These are phyloP conservation scores for Brachionichthys hirsutus DNA, from an alignment of 2,113 vertebrate genomes.

Conservation along the genomic window DNA sequence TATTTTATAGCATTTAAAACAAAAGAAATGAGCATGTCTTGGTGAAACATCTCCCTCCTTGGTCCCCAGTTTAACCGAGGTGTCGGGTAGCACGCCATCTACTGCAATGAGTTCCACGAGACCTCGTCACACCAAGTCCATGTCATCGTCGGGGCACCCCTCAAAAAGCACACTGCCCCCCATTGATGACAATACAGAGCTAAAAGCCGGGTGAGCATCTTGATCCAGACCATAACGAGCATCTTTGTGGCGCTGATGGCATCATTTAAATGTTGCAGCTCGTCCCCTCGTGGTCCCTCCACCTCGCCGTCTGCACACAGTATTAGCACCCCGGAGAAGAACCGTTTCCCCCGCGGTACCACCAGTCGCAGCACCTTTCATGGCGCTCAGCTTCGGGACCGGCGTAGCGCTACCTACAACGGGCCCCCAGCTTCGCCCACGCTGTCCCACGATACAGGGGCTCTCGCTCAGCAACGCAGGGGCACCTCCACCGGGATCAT, in stretches of 20 bases:
- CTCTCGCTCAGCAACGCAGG: constrained; percentile 88
- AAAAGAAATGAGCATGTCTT: not conserved
- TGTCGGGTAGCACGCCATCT: constrained; percentile 87
- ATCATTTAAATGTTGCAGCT: constrained; percentile 55
- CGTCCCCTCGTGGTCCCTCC: constrained; percentile 86
- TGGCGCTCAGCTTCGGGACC: constrained; percentile 94
- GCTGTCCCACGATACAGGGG: constrained; percentile 87
- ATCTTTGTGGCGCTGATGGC: not conserved
- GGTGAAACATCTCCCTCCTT: constrained; percentile 1
- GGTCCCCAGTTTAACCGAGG: constrained; percentile 85
- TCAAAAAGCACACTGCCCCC: constrained; percentile 93
- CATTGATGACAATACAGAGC: constrained; percentile 93
- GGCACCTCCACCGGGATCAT: constrained; percentile 94
- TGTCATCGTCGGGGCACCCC: constrained; percentile 97
- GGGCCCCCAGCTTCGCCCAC: constrained; percentile 93
- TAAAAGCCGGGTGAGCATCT: constrained; percentile 83
- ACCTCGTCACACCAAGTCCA: constrained; percentile 97
- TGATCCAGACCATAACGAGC: too few relatives aligned
- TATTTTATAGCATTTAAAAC: not conserved
- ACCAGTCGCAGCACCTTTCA: constrained; percentile 98
- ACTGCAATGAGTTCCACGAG: constrained; percentile 81
- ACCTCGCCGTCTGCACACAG: constrained; percentile 94
- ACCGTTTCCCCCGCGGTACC: constrained; percentile 93
- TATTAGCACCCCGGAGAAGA: constrained; percentile 94
- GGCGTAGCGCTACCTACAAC: constrained; percentile 92